phyloP scores from a whole-genome alignment of 2,888 invertebrate genomes.

The Megamerina dolium region DNA sequence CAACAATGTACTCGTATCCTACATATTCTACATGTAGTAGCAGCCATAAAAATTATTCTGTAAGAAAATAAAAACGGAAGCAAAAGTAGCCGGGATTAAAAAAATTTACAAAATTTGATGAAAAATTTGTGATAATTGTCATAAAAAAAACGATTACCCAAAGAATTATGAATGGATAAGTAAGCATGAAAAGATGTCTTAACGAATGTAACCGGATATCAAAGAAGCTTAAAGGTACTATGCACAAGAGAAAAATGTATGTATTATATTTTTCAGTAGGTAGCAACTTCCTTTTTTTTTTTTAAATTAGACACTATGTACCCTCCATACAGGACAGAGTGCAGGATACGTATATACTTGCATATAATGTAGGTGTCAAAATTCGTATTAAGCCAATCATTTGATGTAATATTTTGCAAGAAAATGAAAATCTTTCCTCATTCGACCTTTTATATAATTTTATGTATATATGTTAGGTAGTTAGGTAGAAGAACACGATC shows the following conservation, averaged over 20 bases:
- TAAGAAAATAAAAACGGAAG: constrained; percentile 8
- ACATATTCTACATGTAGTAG: too few species aligned
- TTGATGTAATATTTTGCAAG: constrained; percentile 35
- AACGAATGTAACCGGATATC: constrained; percentile 40
- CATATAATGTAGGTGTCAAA: constrained; percentile 38
- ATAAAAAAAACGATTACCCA: too few species aligned
- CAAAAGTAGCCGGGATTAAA: constrained; percentile 15
- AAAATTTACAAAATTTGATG: constrained; percentile 24
- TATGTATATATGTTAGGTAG: too few species aligned
- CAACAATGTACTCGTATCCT: too few species aligned
- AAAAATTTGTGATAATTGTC: constrained; percentile 31
- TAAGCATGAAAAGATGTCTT: constrained; percentile 5
- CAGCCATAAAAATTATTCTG: too few species aligned
- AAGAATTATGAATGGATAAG: too few species aligned
- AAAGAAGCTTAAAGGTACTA: constrained; percentile 22
- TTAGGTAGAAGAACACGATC: too few species aligned
- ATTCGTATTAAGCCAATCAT: constrained; percentile 44
- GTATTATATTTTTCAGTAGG: constrained; percentile 17
- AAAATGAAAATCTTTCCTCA: too few species aligned
- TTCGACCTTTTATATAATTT: too few species aligned
- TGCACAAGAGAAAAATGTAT: constrained; percentile 7
- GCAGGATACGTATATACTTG: neutral
- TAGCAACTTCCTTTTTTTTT: constrained; percentile 11
- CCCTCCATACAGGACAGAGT: too few species aligned
- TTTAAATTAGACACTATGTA: constrained; percentile 2